Conservation (phyloP, 2,888 invertebrate species). For the Esperia sulphurella region DNA sequence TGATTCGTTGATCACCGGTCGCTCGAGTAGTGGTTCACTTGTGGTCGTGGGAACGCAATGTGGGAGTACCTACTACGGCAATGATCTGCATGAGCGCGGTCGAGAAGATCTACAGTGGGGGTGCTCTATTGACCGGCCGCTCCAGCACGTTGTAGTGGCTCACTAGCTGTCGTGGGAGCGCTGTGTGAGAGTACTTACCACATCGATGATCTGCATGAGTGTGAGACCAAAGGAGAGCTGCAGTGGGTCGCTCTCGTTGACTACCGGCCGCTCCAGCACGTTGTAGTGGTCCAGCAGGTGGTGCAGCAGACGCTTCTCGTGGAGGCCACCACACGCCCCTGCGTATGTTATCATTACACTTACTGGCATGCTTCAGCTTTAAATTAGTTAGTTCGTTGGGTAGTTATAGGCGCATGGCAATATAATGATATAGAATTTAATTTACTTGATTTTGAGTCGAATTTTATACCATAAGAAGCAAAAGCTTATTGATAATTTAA, state of each 20-base stretch:
- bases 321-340: slow-evolving; percentile 92
- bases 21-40: too few relatives aligned
- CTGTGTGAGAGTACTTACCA: slow-evolving; percentile 83
- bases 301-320: slow-evolving; percentile 95
- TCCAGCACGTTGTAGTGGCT: slow-evolving; percentile 60
- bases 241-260: slow-evolving; percentile 97
- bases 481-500: too few relatives aligned
- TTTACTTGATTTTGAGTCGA: too few relatives aligned
- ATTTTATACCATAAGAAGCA: too few relatives aligned
- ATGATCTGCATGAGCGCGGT: background rate
- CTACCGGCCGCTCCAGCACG: slow-evolving; percentile 95
- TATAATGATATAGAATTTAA: too few relatives aligned
- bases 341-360: background rate
- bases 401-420: too few relatives aligned
- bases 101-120: background rate
- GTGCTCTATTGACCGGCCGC: background rate
- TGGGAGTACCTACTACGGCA: background rate
- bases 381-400: background rate
- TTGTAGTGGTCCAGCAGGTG: slow-evolving; percentile 95
- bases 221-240: slow-evolving; percentile 97
- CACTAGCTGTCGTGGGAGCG: background rate
- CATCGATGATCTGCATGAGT: slow-evolving; percentile 98
- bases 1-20: background rate
- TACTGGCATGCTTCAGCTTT: too few relatives aligned
- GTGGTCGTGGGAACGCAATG: background rate